Base-by-base conservation (phyloP, 2,113 vertebrate species). In the Acanthochromis polyacanthus region DNA sequence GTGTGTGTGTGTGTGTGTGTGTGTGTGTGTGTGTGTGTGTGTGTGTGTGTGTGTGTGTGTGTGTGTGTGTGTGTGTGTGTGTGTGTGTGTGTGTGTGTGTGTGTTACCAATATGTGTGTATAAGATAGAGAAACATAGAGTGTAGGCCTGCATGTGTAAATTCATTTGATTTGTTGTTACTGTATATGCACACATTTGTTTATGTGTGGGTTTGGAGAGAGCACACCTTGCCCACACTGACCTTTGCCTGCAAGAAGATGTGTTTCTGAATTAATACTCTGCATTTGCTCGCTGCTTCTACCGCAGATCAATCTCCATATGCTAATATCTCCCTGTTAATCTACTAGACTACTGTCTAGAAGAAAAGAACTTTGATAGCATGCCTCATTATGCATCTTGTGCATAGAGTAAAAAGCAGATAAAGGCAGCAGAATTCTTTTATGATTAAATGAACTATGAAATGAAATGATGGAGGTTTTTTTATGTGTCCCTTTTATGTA, bases 161-260 rank as follows among this genome's bases (percentile, higher is more conserved):
- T 79, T 40, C 20, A 82, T 74, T 43, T 43, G 71, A 68, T 74
- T 60, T 83, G 55, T 65, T 67, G 48, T 76, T 68, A 51, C 56
- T 52, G 43, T 78, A 78, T 75, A 51, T 79, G 80, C 30, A 60
- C 78, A 51, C 50, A 15, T 83, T 86, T 89, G 88, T 85, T 82
- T 67, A 76, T 82, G 85, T 86, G 89, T 91, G 86, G 86, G 82
- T 82, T 85, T 89, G 69, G 64, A 87, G 65, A 77, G 65, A 74
- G 81, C 77, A 63, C 48, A 60, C 50, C 85, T 84, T 84, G 52
- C 88, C 89, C 85, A 90, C 87, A 75, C 56, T 92, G 92, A 90
- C 91, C 89, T 92, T 83, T 87, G 76, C 72, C 76, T 80, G 65
- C 58, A 88, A 58, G 69, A 80, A 81, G 43, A 75, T 75, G 40